phyloP scores from a whole-genome alignment of 2,888 invertebrate species.

The Encarsia formosa region DNA sequence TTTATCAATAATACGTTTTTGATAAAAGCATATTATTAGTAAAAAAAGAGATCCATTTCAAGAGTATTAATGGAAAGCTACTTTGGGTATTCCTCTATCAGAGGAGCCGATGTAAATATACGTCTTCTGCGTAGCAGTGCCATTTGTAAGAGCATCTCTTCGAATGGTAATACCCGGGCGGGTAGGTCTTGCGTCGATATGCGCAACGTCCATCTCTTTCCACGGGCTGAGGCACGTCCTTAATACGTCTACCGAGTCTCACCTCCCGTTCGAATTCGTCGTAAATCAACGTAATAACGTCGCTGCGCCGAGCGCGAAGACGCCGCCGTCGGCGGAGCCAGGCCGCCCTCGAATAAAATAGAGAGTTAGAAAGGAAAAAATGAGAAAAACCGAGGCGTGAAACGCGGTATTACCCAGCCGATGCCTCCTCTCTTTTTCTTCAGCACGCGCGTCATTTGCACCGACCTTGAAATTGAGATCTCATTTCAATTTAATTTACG shows the following conservation, averaged over 20 bases:
- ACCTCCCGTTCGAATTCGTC: slow-evolving; percentile 30
- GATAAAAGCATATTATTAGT: too few relatives aligned
- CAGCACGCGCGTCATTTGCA: slow-evolving; percentile 22
- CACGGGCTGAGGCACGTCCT: slow-evolving; percentile 31
- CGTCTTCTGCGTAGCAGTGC: too few relatives aligned
- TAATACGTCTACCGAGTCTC: slow-evolving; percentile 31
- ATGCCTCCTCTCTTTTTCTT: too few relatives aligned
- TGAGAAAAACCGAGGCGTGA: neutral
- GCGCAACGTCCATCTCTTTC: slow-evolving; percentile 31
- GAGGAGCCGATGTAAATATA: too few relatives aligned
- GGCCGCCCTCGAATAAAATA: neutral
- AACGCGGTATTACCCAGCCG: too few relatives aligned
- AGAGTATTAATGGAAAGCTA: too few relatives aligned
- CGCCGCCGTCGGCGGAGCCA: neutral
- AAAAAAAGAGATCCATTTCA: too few relatives aligned
- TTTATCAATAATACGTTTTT: too few relatives aligned
- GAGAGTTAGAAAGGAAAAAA: neutral
- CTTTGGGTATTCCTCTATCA: too few relatives aligned
- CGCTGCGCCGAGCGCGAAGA: too few relatives aligned
- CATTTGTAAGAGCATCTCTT: slow-evolving; percentile 20
- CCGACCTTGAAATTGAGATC: slow-evolving; percentile 27
- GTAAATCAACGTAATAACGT: slow-evolving; percentile 36
- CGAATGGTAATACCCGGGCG: slow-evolving; percentile 30
- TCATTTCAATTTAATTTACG: slow-evolving; percentile 26
- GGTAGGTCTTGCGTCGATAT: slow-evolving; percentile 36